Conservation (phyloP, 2,888 invertebrate genomes). For the Digitonthophagus gazella region DNA sequence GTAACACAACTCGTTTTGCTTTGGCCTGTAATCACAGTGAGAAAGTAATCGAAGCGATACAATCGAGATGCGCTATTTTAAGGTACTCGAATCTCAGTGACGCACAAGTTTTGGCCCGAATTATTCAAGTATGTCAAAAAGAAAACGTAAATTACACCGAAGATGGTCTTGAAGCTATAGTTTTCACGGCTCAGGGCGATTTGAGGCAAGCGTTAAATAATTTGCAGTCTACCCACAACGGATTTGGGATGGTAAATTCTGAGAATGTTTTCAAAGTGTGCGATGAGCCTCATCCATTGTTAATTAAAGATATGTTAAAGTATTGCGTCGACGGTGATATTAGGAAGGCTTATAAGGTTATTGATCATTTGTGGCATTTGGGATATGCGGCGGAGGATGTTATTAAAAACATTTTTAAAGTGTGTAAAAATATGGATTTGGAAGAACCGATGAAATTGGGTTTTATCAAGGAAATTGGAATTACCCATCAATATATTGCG, state of each 20-base stretch:
- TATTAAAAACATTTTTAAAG: slow-evolving; percentile 90
- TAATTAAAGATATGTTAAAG: slow-evolving; percentile 88
- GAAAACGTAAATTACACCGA: slow-evolving; percentile 73
- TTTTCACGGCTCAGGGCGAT: slow-evolving; percentile 98
- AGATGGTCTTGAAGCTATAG: slow-evolving; percentile 92
- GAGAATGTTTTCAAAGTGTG: slow-evolving; percentile 98
- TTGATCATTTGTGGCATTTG: slow-evolving; percentile 85
- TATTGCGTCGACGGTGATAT: slow-evolving; percentile 79
- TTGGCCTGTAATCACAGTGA: slow-evolving; percentile 98
- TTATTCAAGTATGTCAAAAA: slow-evolving; percentile 70
- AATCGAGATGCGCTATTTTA: slow-evolving; percentile 96
- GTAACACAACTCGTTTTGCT: slow-evolving; percentile 95
- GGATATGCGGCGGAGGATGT: slow-evolving; percentile 98
- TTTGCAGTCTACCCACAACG: slow-evolving; percentile 91
- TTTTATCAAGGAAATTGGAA: slow-evolving; percentile 89
- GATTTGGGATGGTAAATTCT: slow-evolving; percentile 86
- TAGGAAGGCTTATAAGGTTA: slow-evolving; percentile 80
- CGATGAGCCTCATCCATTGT: slow-evolving; percentile 96
- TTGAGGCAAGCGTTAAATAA: slow-evolving; percentile 98
- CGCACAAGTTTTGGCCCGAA: slow-evolving; percentile 82
- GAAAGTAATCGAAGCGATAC: slow-evolving; percentile 98
- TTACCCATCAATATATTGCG: slow-evolving; percentile 85
- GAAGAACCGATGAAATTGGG: slow-evolving; percentile 79
- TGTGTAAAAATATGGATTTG: slow-evolving; percentile 82
- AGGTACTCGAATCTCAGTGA: slow-evolving; percentile 89